A percentile compares a stretch with the other conserved stretches of the same genome.
Conservation (phyloP, 2,888 invertebrate species). For the Chrysolina haemoptera region DNA sequence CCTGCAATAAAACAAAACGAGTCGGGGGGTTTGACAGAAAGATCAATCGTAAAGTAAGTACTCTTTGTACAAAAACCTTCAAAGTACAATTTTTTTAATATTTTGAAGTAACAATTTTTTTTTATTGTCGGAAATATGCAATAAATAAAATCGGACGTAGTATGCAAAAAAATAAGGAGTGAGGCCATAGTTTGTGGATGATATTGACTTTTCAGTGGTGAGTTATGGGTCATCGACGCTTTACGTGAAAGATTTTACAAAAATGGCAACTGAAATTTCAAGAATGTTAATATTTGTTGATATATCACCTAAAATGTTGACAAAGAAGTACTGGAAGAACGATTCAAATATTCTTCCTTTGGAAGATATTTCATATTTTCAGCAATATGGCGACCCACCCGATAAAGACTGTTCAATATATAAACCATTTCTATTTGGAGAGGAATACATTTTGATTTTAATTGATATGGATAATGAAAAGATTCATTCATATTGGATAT, state of each 20-base stretch:
- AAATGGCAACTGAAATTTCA: neutral
- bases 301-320: neutral
- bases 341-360: neutral
- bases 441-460: neutral
- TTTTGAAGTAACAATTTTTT: slow-evolving; percentile 7
- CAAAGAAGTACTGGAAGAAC: neutral
- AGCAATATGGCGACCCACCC: neutral
- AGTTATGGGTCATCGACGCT: neutral
- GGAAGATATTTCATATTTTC: neutral
- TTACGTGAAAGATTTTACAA: neutral
- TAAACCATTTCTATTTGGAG: neutral
- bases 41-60: slow-evolving; percentile 16
- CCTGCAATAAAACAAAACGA: neutral
- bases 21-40: neutral
- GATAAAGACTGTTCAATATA: neutral
- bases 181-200: slow-evolving; percentile 23
- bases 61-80: slow-evolving; percentile 18
- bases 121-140: slow-evolving; percentile 29
- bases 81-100: slow-evolving; percentile 10
- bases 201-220: neutral
- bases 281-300: neutral
- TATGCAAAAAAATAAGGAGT: slow-evolving; percentile 34
- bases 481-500: neutral
- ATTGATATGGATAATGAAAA: neutral
- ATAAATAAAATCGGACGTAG: slow-evolving; percentile 37